Conservation (phyloP, 2,888 invertebrate species). For the Erpobdella octoculata region DNA sequence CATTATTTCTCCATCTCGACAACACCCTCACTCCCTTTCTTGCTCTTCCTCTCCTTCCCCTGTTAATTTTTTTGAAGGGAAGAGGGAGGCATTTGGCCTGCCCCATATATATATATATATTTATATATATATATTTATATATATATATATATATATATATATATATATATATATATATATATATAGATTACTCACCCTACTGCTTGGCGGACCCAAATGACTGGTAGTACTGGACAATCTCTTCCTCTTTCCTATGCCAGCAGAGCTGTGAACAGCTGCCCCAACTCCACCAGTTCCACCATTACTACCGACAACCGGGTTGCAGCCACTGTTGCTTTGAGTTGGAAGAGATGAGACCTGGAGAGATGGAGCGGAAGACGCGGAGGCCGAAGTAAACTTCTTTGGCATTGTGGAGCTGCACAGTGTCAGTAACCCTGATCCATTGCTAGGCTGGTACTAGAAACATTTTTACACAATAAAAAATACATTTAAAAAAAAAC, state of each 20-base stretch:
- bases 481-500: no score
- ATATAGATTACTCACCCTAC: neutral
- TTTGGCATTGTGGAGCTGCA: slow-evolving; percentile 16
- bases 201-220: neutral
- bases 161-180: no score
- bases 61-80: no score
- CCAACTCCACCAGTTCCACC: neutral
- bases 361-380: neutral
- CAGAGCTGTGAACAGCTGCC: neutral
- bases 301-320: neutral
- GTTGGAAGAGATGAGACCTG: neutral
- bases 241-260: neutral
- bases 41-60: no score
- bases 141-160: no score
- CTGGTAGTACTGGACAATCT: neutral
- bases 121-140: no score
- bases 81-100: no score
- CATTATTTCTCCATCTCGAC: no score
- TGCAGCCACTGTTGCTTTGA: no score
- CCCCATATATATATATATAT: no score
- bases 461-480: no score
- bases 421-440: slow-evolving; percentile 15
- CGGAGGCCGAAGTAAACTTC: slow-evolving; percentile 3
- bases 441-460: neutral
- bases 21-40: no score